Evolutionary conservation across 2,797 vertebrate genomes (phyloP).

Genomic region (Yasuhikotakia modesta): DNA sequence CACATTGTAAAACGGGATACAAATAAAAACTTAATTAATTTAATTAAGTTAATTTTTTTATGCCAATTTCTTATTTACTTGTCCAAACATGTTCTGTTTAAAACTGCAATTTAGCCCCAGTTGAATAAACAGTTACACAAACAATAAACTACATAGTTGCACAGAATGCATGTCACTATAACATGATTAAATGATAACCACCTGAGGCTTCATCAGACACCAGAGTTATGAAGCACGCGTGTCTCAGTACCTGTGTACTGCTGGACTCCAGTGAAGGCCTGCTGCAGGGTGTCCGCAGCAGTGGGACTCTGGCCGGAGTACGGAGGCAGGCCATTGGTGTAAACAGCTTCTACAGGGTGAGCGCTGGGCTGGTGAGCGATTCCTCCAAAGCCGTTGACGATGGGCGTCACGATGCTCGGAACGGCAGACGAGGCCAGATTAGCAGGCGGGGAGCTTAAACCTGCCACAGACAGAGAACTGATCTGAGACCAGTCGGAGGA

Average conservation of each 20-base stretch:
- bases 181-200: too few species aligned
- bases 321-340: conserved; percentile 81
- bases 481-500: neutral
- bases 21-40: too few species aligned
- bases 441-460: conserved; percentile 81
- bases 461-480: conserved; percentile 59
- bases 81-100: too few species aligned
- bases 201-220: too few species aligned
- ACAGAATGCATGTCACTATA: too few species aligned
- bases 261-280: conserved; percentile 83
- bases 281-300: conserved; percentile 81
- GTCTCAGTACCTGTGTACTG: conserved; percentile 81
- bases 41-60: too few species aligned
- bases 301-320: conserved; percentile 84
- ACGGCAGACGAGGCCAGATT: conserved; percentile 75
- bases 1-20: too few species aligned
- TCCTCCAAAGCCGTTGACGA: conserved; percentile 82
- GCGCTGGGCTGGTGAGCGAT: conserved; percentile 79
- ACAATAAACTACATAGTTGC: too few species aligned
- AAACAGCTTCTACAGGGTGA: conserved; percentile 83
- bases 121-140: too few species aligned
- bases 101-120: too few species aligned
- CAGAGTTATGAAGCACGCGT: neutral
- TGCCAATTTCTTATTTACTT: too few species aligned
- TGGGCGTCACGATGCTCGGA: conserved; percentile 80